Evolutionary conservation across 2,888 invertebrate genomes (phyloP).

Genomic region (Nezara viridula): DNA sequence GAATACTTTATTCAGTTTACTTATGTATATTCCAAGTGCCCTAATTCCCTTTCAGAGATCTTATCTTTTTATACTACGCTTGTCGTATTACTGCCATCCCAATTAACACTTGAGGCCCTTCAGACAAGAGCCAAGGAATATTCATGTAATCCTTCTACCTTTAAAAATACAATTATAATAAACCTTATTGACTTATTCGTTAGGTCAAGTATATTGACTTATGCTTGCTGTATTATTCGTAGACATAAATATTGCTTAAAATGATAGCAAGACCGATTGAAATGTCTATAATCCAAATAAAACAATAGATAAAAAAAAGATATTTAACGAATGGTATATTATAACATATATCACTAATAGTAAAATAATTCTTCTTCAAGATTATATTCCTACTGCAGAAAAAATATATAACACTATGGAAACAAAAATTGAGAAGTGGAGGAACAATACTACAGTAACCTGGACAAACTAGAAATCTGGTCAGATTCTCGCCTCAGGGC

Average conservation of each 20-base stretch:
- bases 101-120: constrained; percentile 17
- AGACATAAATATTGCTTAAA: too few species aligned
- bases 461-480: neutral
- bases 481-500: neutral
- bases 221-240: too few species aligned
- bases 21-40: constrained; percentile 38
- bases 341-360: too few species aligned
- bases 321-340: too few species aligned
- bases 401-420: neutral
- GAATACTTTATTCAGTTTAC: constrained; percentile 35
- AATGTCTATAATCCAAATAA: too few species aligned
- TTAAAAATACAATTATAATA: neutral
- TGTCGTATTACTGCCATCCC: neutral
- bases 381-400: too few species aligned
- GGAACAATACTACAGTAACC: neutral
- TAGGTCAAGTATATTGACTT: too few species aligned
- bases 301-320: too few species aligned
- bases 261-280: too few species aligned
- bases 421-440: neutral
- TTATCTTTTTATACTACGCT: neutral
- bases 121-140: neutral
- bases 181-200: too few species aligned
- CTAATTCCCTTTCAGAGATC: neutral
- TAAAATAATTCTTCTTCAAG: too few species aligned
- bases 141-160: neutral